Evolutionary conservation across 2,113 vertebrate genomes (phyloP), one percentile per base, ranked within the genome.

Genomic region (Melanocharis versteri): DNA sequence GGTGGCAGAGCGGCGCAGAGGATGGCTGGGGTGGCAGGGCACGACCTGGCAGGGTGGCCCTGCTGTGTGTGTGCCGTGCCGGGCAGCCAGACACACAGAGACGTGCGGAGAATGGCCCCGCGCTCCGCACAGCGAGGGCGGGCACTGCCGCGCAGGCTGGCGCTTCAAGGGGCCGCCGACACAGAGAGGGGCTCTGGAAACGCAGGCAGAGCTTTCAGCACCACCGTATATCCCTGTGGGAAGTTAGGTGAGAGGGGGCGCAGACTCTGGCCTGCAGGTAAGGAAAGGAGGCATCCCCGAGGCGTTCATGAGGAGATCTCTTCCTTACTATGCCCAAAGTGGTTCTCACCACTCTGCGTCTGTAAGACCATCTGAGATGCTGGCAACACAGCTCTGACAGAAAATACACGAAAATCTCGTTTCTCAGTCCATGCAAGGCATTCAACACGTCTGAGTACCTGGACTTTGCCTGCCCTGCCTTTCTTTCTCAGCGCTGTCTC

Each of bases 61-160:
- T 10, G 23, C 69, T 3, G 30, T 1, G 7, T 13, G 33, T 1
- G 6, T 26, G 66, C 73, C 39, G 0, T 2, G 79, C 58, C 44
- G 3, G 30, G 44, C 21, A 27, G 48, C 5, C 80, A 13, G 64
- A 13, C n/a, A 62, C 48, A 4, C 4, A 2, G 19, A 19, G 30
- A 20, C 6, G 12, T 23, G 73, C 62, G 2, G 40, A 3, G 87
- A 68, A 53, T 3, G 45, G 90, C 83, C 31, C 91, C 22, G 83
- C 57, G 1, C 14, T 39, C 31, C 15, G 12, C 69, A 60, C 73
- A 5, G 83, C 6, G 0, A 69, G 44, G 64, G 72, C 9, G 23
- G 54, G 35, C 82, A 6, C 78, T 39, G 85, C 37, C 30, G 62
- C 53, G 7, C 72, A 4, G 89, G 3, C 47, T 28, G 72, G 10